Percentiles rank a stretch among this genome's conserved stretches.
Evolutionary conservation across 2,797 vertebrate genomes (phyloP).

Genomic region (Menidia menidia): DNA sequence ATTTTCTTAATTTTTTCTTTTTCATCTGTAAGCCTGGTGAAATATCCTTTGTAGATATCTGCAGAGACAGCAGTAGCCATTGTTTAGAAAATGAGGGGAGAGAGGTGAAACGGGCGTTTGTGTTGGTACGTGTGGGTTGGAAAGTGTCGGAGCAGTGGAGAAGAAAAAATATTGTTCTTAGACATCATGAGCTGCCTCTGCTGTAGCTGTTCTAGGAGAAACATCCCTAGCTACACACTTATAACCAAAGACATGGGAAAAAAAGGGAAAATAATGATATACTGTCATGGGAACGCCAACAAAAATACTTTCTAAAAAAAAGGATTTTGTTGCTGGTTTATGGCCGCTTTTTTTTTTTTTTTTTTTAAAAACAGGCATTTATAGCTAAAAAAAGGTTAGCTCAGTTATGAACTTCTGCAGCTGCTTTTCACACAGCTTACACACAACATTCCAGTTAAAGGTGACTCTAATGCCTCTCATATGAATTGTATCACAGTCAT

Average conservation of each 20-base stretch:
- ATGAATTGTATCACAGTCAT: neutral
- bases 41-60: slow-evolving; percentile 34
- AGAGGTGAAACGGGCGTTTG: slow-evolving; percentile 6
- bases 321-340: slow-evolving; percentile 6
- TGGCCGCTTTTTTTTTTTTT: too few species aligned
- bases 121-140: slow-evolving; percentile 12
- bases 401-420: too few species aligned
- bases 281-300: slow-evolving; percentile 21
- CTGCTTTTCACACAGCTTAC: too few species aligned
- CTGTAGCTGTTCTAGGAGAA: slow-evolving; percentile 8
- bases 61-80: slow-evolving; percentile 49
- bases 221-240: slow-evolving; percentile 12
- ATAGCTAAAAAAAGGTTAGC: too few species aligned
- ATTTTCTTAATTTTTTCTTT: too few species aligned
- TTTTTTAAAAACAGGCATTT: too few species aligned
- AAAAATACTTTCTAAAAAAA: slow-evolving; percentile 19
- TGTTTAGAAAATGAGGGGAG: slow-evolving; percentile 49
- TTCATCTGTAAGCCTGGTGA: slow-evolving; percentile 32
- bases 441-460: slow-evolving; percentile 28
- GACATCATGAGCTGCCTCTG: slow-evolving; percentile 34
- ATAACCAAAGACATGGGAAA: neutral
- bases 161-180: slow-evolving; percentile 51
- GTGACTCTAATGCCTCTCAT: slow-evolving; percentile 28
- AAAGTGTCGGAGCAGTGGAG: slow-evolving; percentile 29
- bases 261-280: slow-evolving; percentile 10